These are phyloP conservation scores for Vimba vimba DNA, from an alignment of 2,113 vertebrate species.

Conservation along the genomic window DNA sequence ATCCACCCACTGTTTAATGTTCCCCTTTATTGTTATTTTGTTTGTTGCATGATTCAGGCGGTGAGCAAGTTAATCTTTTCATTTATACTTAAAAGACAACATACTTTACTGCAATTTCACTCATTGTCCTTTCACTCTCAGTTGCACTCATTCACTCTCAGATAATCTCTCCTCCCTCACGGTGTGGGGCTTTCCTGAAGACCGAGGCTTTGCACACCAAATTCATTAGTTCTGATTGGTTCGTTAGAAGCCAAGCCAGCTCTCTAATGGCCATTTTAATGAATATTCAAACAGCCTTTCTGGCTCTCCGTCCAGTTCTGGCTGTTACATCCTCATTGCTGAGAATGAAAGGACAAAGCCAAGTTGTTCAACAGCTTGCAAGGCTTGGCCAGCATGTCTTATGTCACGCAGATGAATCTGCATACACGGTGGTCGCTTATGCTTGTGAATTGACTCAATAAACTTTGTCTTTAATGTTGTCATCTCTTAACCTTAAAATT, in stretches of 20 bases:
- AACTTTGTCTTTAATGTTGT: not conserved
- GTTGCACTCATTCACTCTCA: conserved; percentile 14
- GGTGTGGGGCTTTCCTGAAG: conserved; percentile 52
- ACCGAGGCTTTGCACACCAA: conserved; percentile 48
- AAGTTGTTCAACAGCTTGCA: conserved; percentile 63
- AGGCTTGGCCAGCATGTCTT: conserved; percentile 47
- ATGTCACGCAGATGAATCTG: conserved; percentile 47
- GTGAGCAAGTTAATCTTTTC: conserved; percentile 8
- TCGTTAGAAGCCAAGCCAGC: conserved; percentile 59
- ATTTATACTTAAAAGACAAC: conserved; percentile 70
- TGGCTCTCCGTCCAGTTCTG: conserved; percentile 53
- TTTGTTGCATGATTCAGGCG: not conserved
- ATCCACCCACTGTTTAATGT: no score
- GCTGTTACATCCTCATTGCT: conserved; percentile 45
- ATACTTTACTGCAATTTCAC: conserved; percentile 69
- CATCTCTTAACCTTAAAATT: not conserved
- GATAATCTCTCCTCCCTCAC: conserved; percentile 38
- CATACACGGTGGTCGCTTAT: conserved; percentile 38
- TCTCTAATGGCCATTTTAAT: conserved; percentile 61
- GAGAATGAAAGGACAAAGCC: conserved; percentile 56
- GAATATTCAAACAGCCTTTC: conserved; percentile 61
- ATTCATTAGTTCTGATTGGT: conserved; percentile 64
- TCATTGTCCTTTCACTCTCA: conserved; percentile 44
- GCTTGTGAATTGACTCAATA: conserved; percentile 1
- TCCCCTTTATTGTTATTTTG: not conserved